These are phyloP conservation scores for Drosophila borborema DNA, from an alignment of 2,888 invertebrate species.

Conservation along the genomic window DNA sequence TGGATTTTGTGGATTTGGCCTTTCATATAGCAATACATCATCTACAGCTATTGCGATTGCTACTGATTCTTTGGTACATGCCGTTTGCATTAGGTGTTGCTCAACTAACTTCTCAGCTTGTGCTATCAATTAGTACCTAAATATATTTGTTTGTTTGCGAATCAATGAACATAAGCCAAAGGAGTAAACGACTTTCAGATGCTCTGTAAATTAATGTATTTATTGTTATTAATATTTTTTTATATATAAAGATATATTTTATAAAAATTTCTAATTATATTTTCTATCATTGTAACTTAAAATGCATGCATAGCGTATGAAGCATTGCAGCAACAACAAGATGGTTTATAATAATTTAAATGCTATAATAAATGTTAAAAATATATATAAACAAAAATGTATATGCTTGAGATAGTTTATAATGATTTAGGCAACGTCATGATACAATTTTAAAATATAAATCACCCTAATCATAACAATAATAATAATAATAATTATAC, in stretches of 20 bases:
- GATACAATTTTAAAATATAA: not conserved
- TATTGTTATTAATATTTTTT: no score
- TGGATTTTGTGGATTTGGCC: conserved; percentile 16
- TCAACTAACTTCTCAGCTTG: conserved; percentile 48
- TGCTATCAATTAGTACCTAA: conserved; percentile 63
- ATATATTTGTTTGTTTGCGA: conserved; percentile 31
- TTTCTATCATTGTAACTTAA: no score
- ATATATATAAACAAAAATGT: no score
- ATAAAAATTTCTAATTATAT: no score
- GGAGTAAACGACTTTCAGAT: conserved; percentile 4
- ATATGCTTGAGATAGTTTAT: no score
- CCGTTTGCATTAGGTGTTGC: conserved; percentile 38
- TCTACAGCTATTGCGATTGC: conserved; percentile 4
- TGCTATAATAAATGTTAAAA: no score
- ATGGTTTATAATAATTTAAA: no score
- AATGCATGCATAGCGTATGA: not conserved
- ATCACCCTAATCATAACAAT: not conserved
- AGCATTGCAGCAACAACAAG: not conserved
- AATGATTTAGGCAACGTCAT: not conserved
- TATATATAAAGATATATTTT: no score
- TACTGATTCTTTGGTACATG: conserved; percentile 46
- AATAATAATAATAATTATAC: not conserved
- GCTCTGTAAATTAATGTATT: conserved; percentile 1
- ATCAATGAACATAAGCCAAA: conserved; percentile 4
- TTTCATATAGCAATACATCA: conserved; percentile 5